Conservation (phyloP, 2,113 vertebrate genomes). For the Pterocles gutturalis region DNA sequence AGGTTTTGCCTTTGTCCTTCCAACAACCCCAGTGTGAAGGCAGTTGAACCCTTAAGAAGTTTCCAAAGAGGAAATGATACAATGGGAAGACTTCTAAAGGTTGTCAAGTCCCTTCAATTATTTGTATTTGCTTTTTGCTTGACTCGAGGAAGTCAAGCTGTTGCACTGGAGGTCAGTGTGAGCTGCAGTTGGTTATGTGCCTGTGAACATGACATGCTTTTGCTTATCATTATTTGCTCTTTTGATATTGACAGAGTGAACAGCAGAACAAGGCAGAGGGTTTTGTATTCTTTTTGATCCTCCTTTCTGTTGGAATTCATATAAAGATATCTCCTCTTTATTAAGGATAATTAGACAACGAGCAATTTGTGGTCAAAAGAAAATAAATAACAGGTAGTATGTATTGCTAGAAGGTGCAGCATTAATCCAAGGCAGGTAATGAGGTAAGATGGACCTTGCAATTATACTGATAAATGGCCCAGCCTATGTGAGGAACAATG, state of each 20-base stretch:
- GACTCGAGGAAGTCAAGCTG: neutral
- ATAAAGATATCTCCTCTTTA: neutral
- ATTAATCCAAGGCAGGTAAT: neutral
- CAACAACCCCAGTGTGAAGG: neutral
- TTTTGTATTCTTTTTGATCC: neutral
- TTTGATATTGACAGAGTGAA: neutral
- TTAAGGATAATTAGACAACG: neutral
- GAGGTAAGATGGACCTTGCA: neutral
- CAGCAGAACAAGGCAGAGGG: neutral
- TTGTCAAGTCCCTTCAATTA: neutral
- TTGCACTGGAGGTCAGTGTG: neutral
- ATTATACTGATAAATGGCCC: neutral
- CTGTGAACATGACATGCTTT: neutral
- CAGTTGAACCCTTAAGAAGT: neutral
- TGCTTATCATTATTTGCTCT: neutral
- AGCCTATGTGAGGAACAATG: neutral
- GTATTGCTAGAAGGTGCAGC: neutral
- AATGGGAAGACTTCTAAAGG: neutral
- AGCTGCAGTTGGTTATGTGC: neutral
- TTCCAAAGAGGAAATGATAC: neutral
- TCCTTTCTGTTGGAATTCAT: neutral
- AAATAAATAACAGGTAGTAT: neutral
- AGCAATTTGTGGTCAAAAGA: neutral
- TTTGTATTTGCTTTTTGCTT: neutral
- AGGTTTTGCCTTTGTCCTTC: neutral